A percentile compares a stretch with the other conserved stretches of the same genome.
These are phyloP conservation scores for Hemibagrus wyckioides DNA, from an alignment of 2,113 vertebrate species.

Conservation along the genomic window DNA sequence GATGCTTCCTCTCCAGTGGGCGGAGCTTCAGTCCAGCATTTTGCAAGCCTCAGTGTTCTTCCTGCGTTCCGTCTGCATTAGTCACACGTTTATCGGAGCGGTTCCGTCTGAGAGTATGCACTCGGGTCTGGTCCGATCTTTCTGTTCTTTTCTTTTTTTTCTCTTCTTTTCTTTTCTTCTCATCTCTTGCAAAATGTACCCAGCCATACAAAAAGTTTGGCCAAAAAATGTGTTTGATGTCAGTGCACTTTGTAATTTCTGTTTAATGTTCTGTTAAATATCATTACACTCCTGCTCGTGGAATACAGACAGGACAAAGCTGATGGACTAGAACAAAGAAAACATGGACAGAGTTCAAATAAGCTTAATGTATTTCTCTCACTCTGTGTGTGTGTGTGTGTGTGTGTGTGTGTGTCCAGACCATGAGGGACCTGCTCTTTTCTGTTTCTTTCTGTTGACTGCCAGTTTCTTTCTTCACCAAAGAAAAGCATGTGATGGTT, in stretches of 20 bases:
- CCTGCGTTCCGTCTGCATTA: background rate
- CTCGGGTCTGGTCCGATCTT: background rate
- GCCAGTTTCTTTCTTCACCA: slow-evolving; percentile 29
- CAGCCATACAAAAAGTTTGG: background rate
- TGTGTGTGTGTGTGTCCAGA: slow-evolving; percentile 23
- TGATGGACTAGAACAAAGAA: background rate
- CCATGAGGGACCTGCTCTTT: slow-evolving; percentile 30
- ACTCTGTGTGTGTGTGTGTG: slow-evolving; percentile 29
- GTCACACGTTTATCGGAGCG: fast-evolving
- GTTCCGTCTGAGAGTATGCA: too few species aligned
- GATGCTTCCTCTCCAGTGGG: background rate
- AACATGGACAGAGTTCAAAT: slow-evolving; percentile 30
- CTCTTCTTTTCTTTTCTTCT: background rate
- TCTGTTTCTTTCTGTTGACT: slow-evolving; percentile 5
- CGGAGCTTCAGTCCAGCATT: background rate
- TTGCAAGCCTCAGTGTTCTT: background rate
- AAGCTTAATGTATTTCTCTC: background rate
- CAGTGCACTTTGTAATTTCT: background rate
- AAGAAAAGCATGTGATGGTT: slow-evolving; percentile 41
- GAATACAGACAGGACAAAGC: slow-evolving; percentile 27
- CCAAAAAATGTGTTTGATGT: background rate
- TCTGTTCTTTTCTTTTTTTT: background rate
- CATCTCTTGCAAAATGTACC: background rate
- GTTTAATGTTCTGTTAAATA: slow-evolving; percentile 27
- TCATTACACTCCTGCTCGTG: slow-evolving; percentile 11